Conservation (phyloP, 2,888 invertebrate species). For the Caenorhabditis becei region DNA sequence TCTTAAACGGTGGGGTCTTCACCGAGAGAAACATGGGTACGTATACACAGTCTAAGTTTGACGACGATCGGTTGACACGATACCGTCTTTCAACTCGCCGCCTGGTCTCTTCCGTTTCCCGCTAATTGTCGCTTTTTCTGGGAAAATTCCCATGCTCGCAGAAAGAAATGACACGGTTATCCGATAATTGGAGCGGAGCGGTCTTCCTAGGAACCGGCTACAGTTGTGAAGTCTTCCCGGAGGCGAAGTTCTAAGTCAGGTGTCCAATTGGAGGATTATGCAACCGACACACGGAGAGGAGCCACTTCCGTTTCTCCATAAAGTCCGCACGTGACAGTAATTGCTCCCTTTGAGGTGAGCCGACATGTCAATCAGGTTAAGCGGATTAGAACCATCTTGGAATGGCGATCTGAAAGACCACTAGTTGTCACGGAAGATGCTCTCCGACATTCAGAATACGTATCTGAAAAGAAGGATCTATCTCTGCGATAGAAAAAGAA, state of each 20-base stretch:
- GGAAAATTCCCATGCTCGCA: slow-evolving; percentile 38
- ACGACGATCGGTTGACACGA: slow-evolving; percentile 57
- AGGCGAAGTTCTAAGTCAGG: slow-evolving; percentile 18
- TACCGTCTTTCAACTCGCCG: slow-evolving; percentile 58
- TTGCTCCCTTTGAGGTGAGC: slow-evolving; percentile 28
- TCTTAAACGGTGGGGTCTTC: slow-evolving; percentile 61
- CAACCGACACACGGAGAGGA: too few relatives aligned
- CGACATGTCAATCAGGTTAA: slow-evolving; percentile 18
- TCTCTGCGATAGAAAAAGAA: too few relatives aligned
- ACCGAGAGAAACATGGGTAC: slow-evolving; percentile 51
- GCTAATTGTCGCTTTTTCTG: slow-evolving; percentile 43
- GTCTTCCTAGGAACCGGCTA: neutral
- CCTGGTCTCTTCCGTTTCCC: slow-evolving; percentile 34
- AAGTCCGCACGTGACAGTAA: slow-evolving; percentile 34
- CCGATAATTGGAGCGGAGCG: slow-evolving; percentile 33
- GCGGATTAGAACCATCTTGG: neutral
- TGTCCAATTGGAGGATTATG: slow-evolving; percentile 30
- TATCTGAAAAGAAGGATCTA: too few relatives aligned
- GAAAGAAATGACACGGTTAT: slow-evolving; percentile 21
- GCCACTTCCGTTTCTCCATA: slow-evolving; percentile 17
- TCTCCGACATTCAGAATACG: too few relatives aligned
- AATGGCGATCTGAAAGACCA: neutral
- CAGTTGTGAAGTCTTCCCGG: slow-evolving; percentile 10
- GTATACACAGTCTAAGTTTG: slow-evolving; percentile 41
- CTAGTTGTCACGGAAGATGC: too few relatives aligned